Evolutionary conservation across 2,888 invertebrate genomes (phyloP).

Genomic region (Drosophila aldrichi): DNA sequence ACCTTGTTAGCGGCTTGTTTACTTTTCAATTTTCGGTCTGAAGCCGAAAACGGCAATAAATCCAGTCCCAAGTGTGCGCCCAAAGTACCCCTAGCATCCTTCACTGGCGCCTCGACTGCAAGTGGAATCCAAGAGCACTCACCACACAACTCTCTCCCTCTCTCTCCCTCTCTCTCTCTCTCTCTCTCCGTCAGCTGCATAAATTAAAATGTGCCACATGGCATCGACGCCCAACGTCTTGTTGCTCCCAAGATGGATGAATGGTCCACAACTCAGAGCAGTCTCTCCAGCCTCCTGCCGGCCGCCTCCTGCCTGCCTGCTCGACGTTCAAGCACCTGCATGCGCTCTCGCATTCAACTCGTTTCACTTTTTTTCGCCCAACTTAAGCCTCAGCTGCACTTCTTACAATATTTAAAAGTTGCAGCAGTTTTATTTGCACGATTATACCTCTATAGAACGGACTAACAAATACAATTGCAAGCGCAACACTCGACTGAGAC

Average conservation of each 20-base stretch:
- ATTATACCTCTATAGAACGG: conserved; percentile 1
- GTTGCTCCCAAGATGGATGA: conserved; percentile 32
- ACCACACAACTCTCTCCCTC: neutral
- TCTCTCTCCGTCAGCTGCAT: conserved; percentile 25
- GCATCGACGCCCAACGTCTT: conserved; percentile 8
- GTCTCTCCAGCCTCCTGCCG: neutral
- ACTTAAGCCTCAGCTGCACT: conserved; percentile 37
- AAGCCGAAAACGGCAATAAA: conserved; percentile 78
- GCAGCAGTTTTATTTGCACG: conserved; percentile 15
- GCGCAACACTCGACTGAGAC: neutral
- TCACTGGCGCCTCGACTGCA: conserved; percentile 44
- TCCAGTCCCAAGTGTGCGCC: conserved; percentile 66
- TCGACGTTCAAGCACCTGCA: conserved; percentile 3
- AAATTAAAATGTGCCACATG: conserved; percentile 59
- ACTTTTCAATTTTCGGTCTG: conserved; percentile 76
- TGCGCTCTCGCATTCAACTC: conserved; percentile 4
- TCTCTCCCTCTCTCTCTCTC: too few species aligned
- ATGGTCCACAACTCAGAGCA: conserved; percentile 1
- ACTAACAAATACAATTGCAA: neutral
- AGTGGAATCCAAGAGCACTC: conserved; percentile 24
- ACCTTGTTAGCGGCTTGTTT: conserved; percentile 80
- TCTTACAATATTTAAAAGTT: conserved; percentile 37
- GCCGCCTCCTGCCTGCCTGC: neutral
- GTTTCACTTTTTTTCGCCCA: conserved; percentile 41
- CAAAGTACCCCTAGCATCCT: conserved; percentile 43